Conservation (phyloP, 2,797 vertebrate genomes). For the Acomys russatus region DNA sequence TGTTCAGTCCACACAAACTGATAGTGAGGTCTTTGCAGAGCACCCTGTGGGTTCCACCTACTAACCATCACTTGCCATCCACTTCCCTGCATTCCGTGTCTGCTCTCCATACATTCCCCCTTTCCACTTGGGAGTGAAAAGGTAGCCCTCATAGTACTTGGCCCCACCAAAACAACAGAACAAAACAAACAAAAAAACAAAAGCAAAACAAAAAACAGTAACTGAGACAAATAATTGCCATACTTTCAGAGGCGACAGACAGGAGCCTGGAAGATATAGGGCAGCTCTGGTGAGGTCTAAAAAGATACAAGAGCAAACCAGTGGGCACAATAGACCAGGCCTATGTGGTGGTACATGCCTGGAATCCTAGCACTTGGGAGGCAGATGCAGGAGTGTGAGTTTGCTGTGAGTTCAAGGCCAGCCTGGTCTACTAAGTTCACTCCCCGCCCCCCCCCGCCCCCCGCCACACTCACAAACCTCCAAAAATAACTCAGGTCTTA, state of each 20-base stretch:
- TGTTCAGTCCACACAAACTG: neutral
- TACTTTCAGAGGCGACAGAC: neutral
- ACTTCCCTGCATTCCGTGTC: neutral
- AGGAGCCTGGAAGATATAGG: neutral
- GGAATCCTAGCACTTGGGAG: neutral
- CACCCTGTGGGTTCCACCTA: too few species aligned
- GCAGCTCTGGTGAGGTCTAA: neutral
- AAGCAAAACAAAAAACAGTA: neutral
- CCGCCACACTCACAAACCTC: neutral
- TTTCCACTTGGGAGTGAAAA: neutral
- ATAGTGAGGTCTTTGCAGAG: neutral
- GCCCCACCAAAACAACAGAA: too few species aligned
- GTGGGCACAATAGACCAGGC: neutral
- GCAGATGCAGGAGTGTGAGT: neutral
- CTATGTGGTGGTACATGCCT: neutral
- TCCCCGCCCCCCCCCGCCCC: neutral
- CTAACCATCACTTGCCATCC: neutral
- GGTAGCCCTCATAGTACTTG: too few species aligned
- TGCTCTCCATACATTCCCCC: neutral
- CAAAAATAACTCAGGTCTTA: neutral
- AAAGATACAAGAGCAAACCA: neutral
- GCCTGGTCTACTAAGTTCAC: neutral
- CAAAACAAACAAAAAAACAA: too few species aligned
- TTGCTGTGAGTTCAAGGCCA: neutral
- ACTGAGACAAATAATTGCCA: rapidly evolving